Evolutionary conservation across 2,888 invertebrate genomes (phyloP).

Genomic region (Aethes cnicana): DNA sequence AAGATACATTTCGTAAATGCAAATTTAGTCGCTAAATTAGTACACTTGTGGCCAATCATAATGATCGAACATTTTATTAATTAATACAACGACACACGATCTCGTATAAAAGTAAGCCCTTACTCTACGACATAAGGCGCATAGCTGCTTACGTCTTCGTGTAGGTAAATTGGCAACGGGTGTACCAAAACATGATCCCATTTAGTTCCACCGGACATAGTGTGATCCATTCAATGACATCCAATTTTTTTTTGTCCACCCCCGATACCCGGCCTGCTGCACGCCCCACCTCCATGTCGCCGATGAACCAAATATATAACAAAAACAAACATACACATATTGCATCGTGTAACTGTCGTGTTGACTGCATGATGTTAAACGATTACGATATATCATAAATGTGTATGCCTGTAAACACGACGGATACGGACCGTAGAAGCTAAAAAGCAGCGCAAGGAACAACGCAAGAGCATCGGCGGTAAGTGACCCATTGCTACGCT

Average conservation of each 20-base stretch:
- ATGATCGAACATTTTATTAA: not conserved
- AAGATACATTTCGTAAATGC: slow-evolving; percentile 68
- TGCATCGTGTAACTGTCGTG: slow-evolving; percentile 79
- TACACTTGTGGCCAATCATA: slow-evolving; percentile 52
- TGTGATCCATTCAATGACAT: slow-evolving; percentile 80
- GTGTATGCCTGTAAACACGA: slow-evolving; percentile 70
- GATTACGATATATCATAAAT: slow-evolving; percentile 69
- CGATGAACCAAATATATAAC: slow-evolving; percentile 63
- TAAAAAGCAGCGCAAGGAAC: slow-evolving; percentile 94
- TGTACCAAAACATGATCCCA: slow-evolving; percentile 51
- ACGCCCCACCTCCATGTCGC: slow-evolving; percentile 73
- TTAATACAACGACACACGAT: slow-evolving; percentile 4
- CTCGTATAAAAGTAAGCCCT: not conserved
- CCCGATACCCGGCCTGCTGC: slow-evolving; percentile 74
- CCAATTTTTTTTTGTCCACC: slow-evolving; percentile 76
- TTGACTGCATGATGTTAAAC: slow-evolving; percentile 80
- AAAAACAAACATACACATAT: slow-evolving; percentile 68
- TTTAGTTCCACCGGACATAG: slow-evolving; percentile 68
- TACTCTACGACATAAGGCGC: slow-evolving; percentile 7
- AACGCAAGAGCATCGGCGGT: slow-evolving; percentile 92
- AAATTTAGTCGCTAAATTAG: slow-evolving; percentile 54
- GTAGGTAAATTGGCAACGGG: slow-evolving; percentile 38
- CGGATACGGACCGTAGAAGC: slow-evolving; percentile 86
- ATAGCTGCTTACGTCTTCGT: not conserved
- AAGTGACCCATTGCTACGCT: slow-evolving; percentile 83